Evolutionary conservation across 2,113 vertebrate genomes (phyloP), one percentile per base, ranked within the genome.

Genomic region (Climacteris rufus): DNA sequence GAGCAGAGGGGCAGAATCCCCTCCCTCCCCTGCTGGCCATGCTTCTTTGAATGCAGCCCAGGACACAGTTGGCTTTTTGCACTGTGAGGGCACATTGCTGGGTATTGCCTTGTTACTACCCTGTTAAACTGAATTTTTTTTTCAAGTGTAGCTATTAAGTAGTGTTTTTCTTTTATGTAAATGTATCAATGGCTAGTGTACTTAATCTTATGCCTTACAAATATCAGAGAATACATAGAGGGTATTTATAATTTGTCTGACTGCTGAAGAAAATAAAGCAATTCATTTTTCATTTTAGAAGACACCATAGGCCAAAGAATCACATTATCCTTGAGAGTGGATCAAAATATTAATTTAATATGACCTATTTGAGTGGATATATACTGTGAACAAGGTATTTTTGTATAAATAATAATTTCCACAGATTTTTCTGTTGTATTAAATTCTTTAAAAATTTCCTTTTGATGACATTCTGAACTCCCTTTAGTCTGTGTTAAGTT

Each of bases 11-110:
- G 27, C 66, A 80, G 35, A 33, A 80, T 49, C 42, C 49, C 27
- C 35, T 80, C 31, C 50, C 50, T 37, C 31, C 31, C 66, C 50
- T 72, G 57, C 85, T 57, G 42, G 6, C 40, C 21, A 10, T 5
- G 0, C 35, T 63, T 57, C 59, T 72, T 3, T 80, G 59, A 50
- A 15, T 80, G 37, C 25, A 80, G 49, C 35, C 76, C 50, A 37
- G 50, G 21, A 31, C 25, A 18, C 1, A 0, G 12, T 4, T 71
- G 42, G 50, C 30, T 71, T 3, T 80, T 1, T 71, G 42, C 22
- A 50, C 50, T 64, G 50, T 0, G 0, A 64, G 25, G 40, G 31
- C 17, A 1, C 25, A 12, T 27, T 2, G 35, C 35, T 49, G 50
- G 9, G 9, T 8, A 15, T 2, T 81, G 10, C 15, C 10, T 31